Conservation (phyloP, 2,888 invertebrate species). For the Drosophila rubida region DNA sequence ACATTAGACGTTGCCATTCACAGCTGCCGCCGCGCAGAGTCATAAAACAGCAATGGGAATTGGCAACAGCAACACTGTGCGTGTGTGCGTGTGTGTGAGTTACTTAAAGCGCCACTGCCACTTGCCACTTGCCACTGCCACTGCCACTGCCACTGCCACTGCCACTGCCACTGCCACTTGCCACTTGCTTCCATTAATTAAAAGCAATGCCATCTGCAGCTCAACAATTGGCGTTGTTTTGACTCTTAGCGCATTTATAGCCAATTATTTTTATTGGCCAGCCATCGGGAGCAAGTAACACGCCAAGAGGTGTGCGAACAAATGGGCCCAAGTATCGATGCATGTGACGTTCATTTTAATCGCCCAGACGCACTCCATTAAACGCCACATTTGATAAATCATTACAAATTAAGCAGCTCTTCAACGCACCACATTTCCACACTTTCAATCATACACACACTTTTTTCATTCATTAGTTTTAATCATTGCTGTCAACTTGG, state of each 20-base stretch:
- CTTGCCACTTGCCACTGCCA: conserved; percentile 39
- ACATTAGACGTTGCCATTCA: conserved; percentile 54
- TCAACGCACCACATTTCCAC: not conserved
- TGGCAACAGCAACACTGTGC: conserved; percentile 14
- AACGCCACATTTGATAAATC: not conserved
- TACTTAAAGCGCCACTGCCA: conserved; percentile 30
- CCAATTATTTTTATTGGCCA: conserved; percentile 74
- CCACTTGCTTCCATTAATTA: conserved; percentile 74
- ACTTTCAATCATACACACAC: not conserved
- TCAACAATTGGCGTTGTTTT: conserved; percentile 66
- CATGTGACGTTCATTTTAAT: conserved; percentile 49
- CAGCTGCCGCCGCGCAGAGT: conserved; percentile 61
- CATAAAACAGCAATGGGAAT: conserved; percentile 62
- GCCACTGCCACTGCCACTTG: no score
- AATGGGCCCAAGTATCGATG: conserved; percentile 66
- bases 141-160: no score
- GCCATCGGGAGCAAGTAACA: conserved; percentile 20
- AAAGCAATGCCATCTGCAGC: conserved; percentile 55
- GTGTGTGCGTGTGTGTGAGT: conserved; percentile 2
- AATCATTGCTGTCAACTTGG: no score
- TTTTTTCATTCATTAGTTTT: no score
- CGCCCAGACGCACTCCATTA: conserved; percentile 18
- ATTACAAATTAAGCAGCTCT: not conserved
- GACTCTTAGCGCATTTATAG: conserved; percentile 77
- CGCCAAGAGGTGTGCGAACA: conserved; percentile 70